Evolutionary conservation across 2,888 invertebrate genomes (phyloP).

Genomic region (Priapulus caudatus): DNA sequence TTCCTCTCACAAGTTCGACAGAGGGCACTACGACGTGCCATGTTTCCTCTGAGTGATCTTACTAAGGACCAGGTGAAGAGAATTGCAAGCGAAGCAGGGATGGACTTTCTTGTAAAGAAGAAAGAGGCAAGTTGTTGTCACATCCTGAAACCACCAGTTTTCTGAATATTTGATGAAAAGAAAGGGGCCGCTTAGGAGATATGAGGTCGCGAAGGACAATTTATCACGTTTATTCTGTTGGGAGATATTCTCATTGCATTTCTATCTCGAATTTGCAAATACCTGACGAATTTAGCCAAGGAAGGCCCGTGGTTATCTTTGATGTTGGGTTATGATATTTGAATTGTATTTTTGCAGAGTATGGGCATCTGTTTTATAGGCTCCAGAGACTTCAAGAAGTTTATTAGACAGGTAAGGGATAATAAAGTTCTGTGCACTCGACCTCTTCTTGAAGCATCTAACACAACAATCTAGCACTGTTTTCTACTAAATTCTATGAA

Average conservation of each 20-base stretch:
- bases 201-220: too few relatives aligned
- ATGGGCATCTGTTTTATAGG: slow-evolving; percentile 97
- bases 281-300: too few relatives aligned
- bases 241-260: too few relatives aligned
- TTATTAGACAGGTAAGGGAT: slow-evolving; percentile 67
- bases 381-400: slow-evolving; percentile 66
- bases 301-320: too few relatives aligned
- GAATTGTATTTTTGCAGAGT: slow-evolving; percentile 49
- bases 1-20: slow-evolving; percentile 77
- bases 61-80: slow-evolving; percentile 63
- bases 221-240: too few relatives aligned
- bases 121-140: slow-evolving; percentile 38
- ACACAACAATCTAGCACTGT: too few relatives aligned
- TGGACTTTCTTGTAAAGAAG: slow-evolving; percentile 33
- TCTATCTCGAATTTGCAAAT: too few relatives aligned
- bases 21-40: slow-evolving; percentile 57
- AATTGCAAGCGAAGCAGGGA: slow-evolving; percentile 56
- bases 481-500: too few relatives aligned
- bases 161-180: slow-evolving; percentile 55
- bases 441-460: slow-evolving; percentile 7
- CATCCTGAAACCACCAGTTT: too few relatives aligned
- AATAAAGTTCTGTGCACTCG: slow-evolving; percentile 9
- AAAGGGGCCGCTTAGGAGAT: slow-evolving; percentile 47
- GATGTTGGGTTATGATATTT: too few relatives aligned
- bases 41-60: slow-evolving; percentile 78